Base-by-base conservation (phyloP, 2,113 vertebrate species). In the Ictalurus furcatus region DNA sequence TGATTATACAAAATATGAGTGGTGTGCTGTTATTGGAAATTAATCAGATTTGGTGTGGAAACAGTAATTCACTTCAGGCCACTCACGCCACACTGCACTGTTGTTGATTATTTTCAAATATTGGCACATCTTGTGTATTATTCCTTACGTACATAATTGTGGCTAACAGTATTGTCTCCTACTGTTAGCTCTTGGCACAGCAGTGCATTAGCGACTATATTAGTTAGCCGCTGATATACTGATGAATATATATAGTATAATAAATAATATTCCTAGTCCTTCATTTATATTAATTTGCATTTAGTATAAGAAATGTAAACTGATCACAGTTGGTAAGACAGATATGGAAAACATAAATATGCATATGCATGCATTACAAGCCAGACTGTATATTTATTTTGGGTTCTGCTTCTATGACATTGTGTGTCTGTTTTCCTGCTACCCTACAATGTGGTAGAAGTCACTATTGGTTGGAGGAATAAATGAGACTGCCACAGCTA, bases 401-500 rank as follows among this genome's bases (percentile, higher is more conserved):
- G 19, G 21, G 9, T 73, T 48, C 23, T 76, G 81, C 11, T 65
- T 28, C 69, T 23, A 85, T 74, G 76, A 34, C 52, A 83, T 84
- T 34, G 28, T 6, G 14, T 9, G 28, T 48, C 82, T 54, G 17
- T 79, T 85, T 78, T 56, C 34, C n/a, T 23, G 11, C 14, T 58
- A 87, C 12, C 40, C 40, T 9, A n/a, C 40, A 30, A 21, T 8
- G 19, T 14, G 21, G 80, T 80, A 61, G 34, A 61, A 84, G 67
- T 52, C 76, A 67, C 17, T 84, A 67, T 30, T 61, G 52, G 80
- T 88, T 37, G 80, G 80, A 73, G 80, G 80, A 88, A 85, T 85
- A 65, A 88, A 19, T n/a, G 52, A 65, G 65, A 67, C 1, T 16
- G 30, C 37, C 5, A 30, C 19, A 67, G 76, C 61, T 73, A 40